Conservation (phyloP, 37 sponge, comb jelly and placozoan species). For the Bolinopsis microptera region DNA sequence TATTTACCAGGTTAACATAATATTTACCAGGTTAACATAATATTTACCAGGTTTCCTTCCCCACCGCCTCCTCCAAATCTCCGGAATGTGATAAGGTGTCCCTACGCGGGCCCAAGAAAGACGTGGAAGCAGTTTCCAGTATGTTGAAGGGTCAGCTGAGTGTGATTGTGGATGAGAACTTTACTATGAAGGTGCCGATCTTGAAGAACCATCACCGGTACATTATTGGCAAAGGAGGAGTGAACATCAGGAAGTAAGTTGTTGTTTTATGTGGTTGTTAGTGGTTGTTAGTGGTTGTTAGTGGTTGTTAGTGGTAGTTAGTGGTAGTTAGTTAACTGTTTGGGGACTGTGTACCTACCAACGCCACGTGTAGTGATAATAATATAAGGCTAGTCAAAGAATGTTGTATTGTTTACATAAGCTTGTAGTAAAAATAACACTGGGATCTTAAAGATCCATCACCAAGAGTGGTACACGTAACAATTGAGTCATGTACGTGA, state of each 20-base stretch:
- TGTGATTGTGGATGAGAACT: slow-evolving; percentile 33
- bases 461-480: too few species aligned
- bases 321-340: too few species aligned
- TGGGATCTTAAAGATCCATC: too few species aligned
- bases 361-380: too few species aligned
- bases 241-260: slow-evolving; percentile 74
- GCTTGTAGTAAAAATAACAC: too few species aligned
- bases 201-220: slow-evolving; percentile 82
- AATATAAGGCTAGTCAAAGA: too few species aligned
- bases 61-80: slow-evolving; percentile 69
- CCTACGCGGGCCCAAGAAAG: slow-evolving; percentile 83
- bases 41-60: slow-evolving; percentile 74
- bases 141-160: slow-evolving; percentile 13
- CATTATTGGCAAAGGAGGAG: slow-evolving; percentile 88
- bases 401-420: too few species aligned
- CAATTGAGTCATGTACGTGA: too few species aligned
- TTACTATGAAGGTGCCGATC: slow-evolving; percentile 46
- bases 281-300: not conserved
- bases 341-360: too few species aligned
- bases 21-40: too few species aligned
- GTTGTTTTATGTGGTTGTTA: not conserved
- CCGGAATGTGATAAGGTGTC: slow-evolving; percentile 75
- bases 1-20: too few species aligned
- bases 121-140: slow-evolving; percentile 69
- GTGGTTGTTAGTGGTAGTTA: too few species aligned